Conservation (phyloP, 2,113 vertebrate genomes). For the Lampris megalopsis region DNA sequence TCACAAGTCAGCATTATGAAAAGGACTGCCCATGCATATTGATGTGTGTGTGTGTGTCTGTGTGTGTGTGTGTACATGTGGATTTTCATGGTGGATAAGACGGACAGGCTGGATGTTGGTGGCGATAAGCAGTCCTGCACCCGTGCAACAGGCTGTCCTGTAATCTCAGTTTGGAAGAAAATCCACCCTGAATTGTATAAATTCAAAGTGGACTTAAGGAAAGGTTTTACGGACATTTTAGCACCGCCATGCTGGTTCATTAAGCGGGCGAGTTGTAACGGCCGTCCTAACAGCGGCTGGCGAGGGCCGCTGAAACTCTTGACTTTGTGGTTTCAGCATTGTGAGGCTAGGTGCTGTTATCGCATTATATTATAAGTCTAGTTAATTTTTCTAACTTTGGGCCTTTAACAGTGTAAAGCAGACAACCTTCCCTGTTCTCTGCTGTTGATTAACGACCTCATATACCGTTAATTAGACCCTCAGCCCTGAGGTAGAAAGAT, state of each 20-base stretch:
- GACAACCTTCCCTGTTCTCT: conserved; percentile 82
- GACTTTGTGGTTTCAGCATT: conserved; percentile 29
- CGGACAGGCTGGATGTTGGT: conserved; percentile 58
- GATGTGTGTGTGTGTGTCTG: neutral
- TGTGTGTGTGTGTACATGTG: conserved; percentile 21
- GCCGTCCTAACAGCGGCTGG: no score
- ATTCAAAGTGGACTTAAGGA: no score
- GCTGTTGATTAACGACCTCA: conserved; percentile 97
- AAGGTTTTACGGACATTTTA: neutral
- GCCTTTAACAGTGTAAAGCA: conserved; percentile 73
- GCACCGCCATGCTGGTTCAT: neutral
- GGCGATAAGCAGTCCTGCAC: conserved; percentile 47
- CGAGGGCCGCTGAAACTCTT: conserved; percentile 11
- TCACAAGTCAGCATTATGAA: conserved; percentile 12
- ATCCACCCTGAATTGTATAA: neutral
- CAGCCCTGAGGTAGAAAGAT: conserved; percentile 90
- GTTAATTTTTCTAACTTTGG: conserved; percentile 61
- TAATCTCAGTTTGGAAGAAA: neutral
- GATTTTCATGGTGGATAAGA: neutral
- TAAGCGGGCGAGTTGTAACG: neutral
- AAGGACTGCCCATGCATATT: conserved; percentile 14
- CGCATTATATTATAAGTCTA: conserved; percentile 40
- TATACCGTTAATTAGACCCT: conserved; percentile 92
- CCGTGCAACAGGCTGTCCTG: no score
- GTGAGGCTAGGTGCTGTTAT: conserved; percentile 60